Conservation (phyloP, 1,140 invertebrate species). For the Drosophila fuyamai region DNA sequence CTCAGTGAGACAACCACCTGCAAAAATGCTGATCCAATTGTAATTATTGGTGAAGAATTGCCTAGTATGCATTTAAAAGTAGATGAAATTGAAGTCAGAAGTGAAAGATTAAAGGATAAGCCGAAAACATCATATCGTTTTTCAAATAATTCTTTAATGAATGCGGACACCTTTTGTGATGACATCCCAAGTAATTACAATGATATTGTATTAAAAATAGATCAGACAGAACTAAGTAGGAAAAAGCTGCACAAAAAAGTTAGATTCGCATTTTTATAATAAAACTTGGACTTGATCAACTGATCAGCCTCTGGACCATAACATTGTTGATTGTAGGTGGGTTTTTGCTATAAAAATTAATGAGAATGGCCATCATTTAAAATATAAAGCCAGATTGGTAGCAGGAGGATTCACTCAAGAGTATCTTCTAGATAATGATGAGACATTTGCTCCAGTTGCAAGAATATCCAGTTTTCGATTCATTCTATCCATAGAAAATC, state of each 20-base stretch:
- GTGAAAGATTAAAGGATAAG: conserved; percentile 1
- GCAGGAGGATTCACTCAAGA: conserved; percentile 7
- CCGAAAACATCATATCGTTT: too few species aligned
- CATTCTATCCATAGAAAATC: conserved; percentile 11
- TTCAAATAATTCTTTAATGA: conserved; percentile 8
- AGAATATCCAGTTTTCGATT: not conserved
- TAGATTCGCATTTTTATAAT: too few species aligned
- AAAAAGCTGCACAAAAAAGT: not conserved
- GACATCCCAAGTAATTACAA: conserved; percentile 4
- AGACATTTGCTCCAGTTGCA: not conserved
- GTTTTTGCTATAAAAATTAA: not conserved
- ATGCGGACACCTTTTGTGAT: conserved; percentile 2
- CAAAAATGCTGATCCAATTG: conserved; percentile 12
- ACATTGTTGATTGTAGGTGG: too few species aligned
- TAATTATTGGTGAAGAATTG: conserved; percentile 4
- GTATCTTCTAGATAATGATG: conserved; percentile 13
- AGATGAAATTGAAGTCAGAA: conserved; percentile 13
- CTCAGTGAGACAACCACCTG: conserved; percentile 6
- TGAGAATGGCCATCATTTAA: not conserved
- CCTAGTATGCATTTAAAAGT: conserved; percentile 6
- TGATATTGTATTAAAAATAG: conserved; percentile 14
- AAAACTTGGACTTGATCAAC: too few species aligned
- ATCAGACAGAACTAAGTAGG: conserved; percentile 5
- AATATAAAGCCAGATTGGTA: conserved; percentile 13
- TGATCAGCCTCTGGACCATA: too few species aligned